Conservation (phyloP, 2,888 invertebrate species). For the Hesperia comma region DNA sequence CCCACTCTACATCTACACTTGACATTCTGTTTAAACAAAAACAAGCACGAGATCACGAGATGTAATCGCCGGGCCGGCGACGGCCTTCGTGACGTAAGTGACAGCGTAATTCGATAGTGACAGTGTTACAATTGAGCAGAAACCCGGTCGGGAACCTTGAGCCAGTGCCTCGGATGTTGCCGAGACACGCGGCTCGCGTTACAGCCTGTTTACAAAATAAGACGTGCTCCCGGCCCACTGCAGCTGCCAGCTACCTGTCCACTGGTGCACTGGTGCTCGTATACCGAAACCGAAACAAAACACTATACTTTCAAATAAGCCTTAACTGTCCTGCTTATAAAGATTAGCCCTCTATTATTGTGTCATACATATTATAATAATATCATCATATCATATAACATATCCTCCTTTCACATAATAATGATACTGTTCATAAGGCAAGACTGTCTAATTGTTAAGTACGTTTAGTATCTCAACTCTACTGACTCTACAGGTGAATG, state of each 20-base stretch:
- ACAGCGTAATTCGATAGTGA: slow-evolving; percentile 34
- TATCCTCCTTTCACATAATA: no score
- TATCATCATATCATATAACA: no score
- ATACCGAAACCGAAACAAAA: background rate
- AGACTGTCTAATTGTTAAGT: no score
- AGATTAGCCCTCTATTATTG: no score
- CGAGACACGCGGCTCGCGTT: slow-evolving; percentile 28
- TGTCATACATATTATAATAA: no score
- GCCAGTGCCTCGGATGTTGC: slow-evolving; percentile 38
- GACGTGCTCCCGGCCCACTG: background rate
- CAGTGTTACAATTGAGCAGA: slow-evolving; percentile 27
- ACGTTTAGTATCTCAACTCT: no score
- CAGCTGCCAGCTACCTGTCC: background rate
- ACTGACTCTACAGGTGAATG: no score
- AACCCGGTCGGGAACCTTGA: slow-evolving; percentile 37
- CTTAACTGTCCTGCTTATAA: background rate
- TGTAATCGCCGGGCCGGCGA: slow-evolving; percentile 7
- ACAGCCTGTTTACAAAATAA: slow-evolving; percentile 32
- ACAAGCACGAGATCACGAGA: slow-evolving; percentile 5
- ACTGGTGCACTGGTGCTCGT: background rate
- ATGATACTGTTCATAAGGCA: no score
- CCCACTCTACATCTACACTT: background rate
- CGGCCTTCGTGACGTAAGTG: slow-evolving; percentile 29
- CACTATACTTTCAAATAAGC: background rate
- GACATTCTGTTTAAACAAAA: slow-evolving; percentile 7